These are phyloP conservation scores for Nothocercus julius DNA, from an alignment of 2,113 vertebrate species.

Conservation along the genomic window DNA sequence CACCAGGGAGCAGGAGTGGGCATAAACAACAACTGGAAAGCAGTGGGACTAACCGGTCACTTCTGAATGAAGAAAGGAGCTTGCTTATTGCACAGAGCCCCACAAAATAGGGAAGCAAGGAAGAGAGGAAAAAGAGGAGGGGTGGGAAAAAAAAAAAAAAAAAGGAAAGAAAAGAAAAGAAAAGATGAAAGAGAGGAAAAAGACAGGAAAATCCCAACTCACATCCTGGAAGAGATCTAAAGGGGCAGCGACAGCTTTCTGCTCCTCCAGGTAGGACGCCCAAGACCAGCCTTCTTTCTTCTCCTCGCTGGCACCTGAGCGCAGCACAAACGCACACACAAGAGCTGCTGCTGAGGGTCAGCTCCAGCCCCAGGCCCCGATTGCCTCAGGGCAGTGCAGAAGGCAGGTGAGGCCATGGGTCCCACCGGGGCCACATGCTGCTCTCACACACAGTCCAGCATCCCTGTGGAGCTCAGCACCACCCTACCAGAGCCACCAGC, in stretches of 20 bases:
- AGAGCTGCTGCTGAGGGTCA: slow-evolving; percentile 23
- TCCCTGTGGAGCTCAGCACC: slow-evolving; percentile 1
- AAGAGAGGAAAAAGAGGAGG: slow-evolving; percentile 4
- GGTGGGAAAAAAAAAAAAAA: background rate
- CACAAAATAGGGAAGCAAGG: background rate
- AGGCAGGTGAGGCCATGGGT: background rate
- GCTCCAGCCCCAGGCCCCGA: background rate
- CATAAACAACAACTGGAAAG: background rate
- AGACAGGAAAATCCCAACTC: slow-evolving; percentile 71
- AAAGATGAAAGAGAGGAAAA: slow-evolving; percentile 50
- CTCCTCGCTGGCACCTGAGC: slow-evolving; percentile 79
- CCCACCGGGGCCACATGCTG: accelerated
- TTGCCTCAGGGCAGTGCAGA: background rate
- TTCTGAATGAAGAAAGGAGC: background rate
- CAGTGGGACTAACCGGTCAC: background rate
- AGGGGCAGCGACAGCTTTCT: slow-evolving; percentile 90
- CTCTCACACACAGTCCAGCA: background rate
- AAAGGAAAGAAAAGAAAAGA: slow-evolving; percentile 27
- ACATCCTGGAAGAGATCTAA: slow-evolving; percentile 94
- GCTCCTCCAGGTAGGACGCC: slow-evolving; percentile 90
- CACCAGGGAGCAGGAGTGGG: background rate
- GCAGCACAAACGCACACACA: slow-evolving; percentile 67
- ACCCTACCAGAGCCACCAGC: background rate
- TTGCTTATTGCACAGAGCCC: background rate
- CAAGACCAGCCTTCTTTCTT: slow-evolving; percentile 93